Percentiles rank a stretch among this genome's conserved stretches.
Evolutionary conservation across 2,888 invertebrate genomes (phyloP).

Genomic region (Caenorhabditis imperialis): DNA sequence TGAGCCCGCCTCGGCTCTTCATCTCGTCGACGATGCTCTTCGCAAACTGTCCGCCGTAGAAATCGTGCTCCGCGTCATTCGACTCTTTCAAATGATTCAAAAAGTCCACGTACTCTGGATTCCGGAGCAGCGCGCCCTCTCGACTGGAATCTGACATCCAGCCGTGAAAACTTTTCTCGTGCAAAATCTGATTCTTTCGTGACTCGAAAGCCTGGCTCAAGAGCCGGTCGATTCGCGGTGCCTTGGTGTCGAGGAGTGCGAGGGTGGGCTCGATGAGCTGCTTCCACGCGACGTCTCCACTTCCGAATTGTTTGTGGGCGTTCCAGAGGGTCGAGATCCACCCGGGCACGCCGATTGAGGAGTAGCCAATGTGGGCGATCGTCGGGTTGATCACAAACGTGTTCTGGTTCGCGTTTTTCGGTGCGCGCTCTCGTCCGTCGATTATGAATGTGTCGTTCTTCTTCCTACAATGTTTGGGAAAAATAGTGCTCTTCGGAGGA

Average conservation of each 20-base stretch:
- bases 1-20: constrained; percentile 52
- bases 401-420: constrained; percentile 53
- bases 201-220: constrained; percentile 39
- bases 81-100: constrained; percentile 27
- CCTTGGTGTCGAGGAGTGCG: constrained; percentile 12
- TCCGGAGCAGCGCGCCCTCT: constrained; percentile 12
- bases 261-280: constrained; percentile 49
- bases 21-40: constrained; percentile 56
- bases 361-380: constrained; percentile 57
- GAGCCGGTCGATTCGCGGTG: constrained; percentile 20
- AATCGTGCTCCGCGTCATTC: constrained; percentile 49
- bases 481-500: no score
- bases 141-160: constrained; percentile 21
- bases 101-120: constrained; percentile 34
- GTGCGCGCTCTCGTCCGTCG: constrained; percentile 51
- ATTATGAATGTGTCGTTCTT: constrained; percentile 46
- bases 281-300: constrained; percentile 54
- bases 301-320: constrained; percentile 53
- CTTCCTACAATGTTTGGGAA: constrained; percentile 20
- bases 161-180: constrained; percentile 41
- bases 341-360: constrained; percentile 59
- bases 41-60: constrained; percentile 56
- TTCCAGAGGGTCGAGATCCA: constrained; percentile 55
- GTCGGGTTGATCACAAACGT: constrained; percentile 57
- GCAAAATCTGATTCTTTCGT: constrained; percentile 39